Conservation (phyloP, 2,113 vertebrate species). For the Tychaedon coryphoeus region DNA sequence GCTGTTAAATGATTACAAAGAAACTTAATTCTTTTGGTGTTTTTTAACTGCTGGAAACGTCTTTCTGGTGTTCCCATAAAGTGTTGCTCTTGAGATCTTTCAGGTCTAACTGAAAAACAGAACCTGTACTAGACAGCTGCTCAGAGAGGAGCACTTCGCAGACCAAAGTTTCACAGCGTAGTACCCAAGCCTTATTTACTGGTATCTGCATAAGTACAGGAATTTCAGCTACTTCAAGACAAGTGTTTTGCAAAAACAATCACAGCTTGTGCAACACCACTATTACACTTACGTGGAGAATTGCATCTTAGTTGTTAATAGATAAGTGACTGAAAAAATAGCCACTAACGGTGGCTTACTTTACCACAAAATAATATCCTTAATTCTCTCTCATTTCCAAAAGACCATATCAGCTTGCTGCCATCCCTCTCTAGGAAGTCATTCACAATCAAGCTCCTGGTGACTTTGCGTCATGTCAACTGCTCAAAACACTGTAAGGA, state of each 20-base stretch:
- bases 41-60: neutral
- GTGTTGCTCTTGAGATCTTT: neutral
- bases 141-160: neutral
- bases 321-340: neutral
- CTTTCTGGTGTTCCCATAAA: neutral
- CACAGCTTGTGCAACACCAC: neutral
- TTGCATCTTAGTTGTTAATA: neutral
- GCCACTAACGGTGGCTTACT: neutral
- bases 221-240: neutral
- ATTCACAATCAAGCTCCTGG: neutral
- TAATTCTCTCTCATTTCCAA: neutral
- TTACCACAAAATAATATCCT: neutral
- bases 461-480: neutral
- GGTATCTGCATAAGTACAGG: neutral
- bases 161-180: neutral
- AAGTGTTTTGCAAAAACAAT: neutral
- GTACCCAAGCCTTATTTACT: neutral
- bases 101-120: neutral
- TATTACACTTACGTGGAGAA: neutral
- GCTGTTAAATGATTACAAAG: neutral
- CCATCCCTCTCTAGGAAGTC: neutral
- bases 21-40: neutral
- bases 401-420: neutral
- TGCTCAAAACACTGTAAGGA: neutral
- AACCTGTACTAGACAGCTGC: neutral